Conservation (phyloP, 2,797 vertebrate genomes). For the Oreonectes daqikongensis region DNA sequence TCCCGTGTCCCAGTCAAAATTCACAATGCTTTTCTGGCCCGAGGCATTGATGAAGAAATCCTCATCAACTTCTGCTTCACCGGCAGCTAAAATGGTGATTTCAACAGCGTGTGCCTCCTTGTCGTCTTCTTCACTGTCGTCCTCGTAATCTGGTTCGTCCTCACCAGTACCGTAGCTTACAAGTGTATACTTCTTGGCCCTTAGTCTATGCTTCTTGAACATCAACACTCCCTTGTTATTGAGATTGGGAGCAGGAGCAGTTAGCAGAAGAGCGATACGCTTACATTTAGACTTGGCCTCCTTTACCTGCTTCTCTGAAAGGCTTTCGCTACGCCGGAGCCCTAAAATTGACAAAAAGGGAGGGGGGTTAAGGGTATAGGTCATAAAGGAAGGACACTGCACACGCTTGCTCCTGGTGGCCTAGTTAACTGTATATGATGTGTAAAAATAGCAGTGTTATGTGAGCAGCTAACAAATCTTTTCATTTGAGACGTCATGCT, state of each 20-base stretch:
- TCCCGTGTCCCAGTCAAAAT: slow-evolving; percentile 88
- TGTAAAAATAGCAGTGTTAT: slow-evolving; percentile 52
- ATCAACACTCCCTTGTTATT: slow-evolving; percentile 97
- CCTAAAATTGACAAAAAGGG: slow-evolving; percentile 70
- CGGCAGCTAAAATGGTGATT: slow-evolving; percentile 81
- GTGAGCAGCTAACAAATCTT: slow-evolving; percentile 45
- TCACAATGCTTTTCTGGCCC: slow-evolving; percentile 77
- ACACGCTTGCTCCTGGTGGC: slow-evolving; percentile 38
- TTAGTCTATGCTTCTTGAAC: slow-evolving; percentile 96
- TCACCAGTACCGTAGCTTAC: slow-evolving; percentile 98
- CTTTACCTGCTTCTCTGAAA: slow-evolving; percentile 96
- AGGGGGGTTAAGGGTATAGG: slow-evolving; percentile 28
- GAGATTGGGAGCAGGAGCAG: slow-evolving; percentile 87
- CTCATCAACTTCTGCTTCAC: slow-evolving; percentile 84
- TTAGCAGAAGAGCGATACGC: slow-evolving; percentile 94
- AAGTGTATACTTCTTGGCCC: slow-evolving; percentile 93
- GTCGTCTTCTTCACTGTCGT: slow-evolving; percentile 68
- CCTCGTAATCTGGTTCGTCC: slow-evolving; percentile 78
- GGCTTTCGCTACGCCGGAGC: slow-evolving; percentile 92
- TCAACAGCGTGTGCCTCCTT: slow-evolving; percentile 78
- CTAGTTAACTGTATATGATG: slow-evolving; percentile 36
- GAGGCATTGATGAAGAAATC: slow-evolving; percentile 81
- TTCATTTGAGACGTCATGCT: slow-evolving; percentile 26
- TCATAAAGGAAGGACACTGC: slow-evolving; percentile 35
- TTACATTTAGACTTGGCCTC: slow-evolving; percentile 99